A percentile compares a stretch with the other conserved stretches of the same genome.
These are phyloP conservation scores for Nipponia nippon DNA, from an alignment of 2,113 vertebrate genomes.

Conservation along the genomic window DNA sequence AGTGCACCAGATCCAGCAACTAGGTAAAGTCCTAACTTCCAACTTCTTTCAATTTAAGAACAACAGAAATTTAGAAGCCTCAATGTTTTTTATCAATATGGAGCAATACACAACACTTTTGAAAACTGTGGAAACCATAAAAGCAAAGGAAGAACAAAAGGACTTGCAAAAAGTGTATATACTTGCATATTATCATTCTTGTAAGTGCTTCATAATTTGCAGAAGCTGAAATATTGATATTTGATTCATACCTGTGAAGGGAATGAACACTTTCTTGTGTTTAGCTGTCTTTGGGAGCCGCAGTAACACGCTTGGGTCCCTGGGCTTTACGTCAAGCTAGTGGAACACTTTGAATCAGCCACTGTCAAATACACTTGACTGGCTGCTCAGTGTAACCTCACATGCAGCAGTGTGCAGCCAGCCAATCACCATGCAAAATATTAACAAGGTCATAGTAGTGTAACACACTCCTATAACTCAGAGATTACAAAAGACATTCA, in stretches of 20 bases:
- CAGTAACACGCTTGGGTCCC: not conserved
- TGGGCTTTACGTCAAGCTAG: constrained; percentile 21
- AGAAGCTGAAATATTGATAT: not conserved
- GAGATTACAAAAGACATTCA: constrained; percentile 81
- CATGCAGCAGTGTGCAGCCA: not conserved
- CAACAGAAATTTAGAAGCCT: not conserved
- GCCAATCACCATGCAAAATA: constrained; percentile 75
- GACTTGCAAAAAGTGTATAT: not conserved
- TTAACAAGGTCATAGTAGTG: constrained; percentile 78
- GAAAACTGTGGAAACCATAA: not conserved
- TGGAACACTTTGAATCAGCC: not conserved
- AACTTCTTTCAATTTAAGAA: not conserved
- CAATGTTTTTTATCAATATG: not conserved
- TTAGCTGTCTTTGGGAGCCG: not conserved
- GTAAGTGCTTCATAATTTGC: not conserved
- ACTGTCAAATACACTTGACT: constrained; percentile 48
- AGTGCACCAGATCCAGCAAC: not conserved
- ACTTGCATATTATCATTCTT: not conserved
- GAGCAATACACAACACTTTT: not conserved
- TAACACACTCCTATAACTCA: constrained; percentile 78
- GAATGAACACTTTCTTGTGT: not conserved
- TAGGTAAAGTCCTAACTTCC: not conserved
- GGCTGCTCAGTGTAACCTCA: constrained; percentile 62
- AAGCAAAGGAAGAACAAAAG: not conserved
- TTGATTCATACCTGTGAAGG: not conserved